phyloP scores from a whole-genome alignment of 2,797 vertebrate species.

The Synaphobranchus kaupii region DNA sequence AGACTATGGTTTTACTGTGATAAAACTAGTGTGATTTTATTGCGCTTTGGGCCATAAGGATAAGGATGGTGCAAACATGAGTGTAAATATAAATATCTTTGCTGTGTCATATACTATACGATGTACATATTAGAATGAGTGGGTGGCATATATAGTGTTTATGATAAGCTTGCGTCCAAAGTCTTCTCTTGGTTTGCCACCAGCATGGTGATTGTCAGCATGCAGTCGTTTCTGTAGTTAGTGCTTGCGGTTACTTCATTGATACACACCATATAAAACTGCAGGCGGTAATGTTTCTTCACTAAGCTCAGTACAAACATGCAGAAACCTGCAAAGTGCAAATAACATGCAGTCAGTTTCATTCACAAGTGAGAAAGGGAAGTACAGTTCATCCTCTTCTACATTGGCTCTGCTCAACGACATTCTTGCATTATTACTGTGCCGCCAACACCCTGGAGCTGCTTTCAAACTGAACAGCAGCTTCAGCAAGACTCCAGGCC shows the following conservation, averaged over 20 bases:
- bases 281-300: conserved; percentile 99
- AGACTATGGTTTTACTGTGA: background rate
- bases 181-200: background rate
- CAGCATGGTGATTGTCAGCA: background rate
- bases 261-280: conserved; percentile 99
- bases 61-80: conserved; percentile 8
- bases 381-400: background rate
- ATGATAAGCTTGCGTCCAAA: conserved; percentile 15
- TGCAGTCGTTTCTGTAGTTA: conserved; percentile 47
- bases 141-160: background rate
- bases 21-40: background rate
- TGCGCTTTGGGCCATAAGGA: background rate
- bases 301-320: conserved; percentile 99
- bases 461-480: background rate
- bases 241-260: conserved; percentile 46
- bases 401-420: background rate
- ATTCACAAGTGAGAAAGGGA: background rate
- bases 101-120: background rate
- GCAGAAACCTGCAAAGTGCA: conserved; percentile 94
- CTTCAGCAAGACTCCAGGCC: background rate
- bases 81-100: background rate
- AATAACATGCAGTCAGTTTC: conserved; percentile 73
- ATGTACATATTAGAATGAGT: background rate
- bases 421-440: background rate
- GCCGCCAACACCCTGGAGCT: background rate